Conservation (phyloP, 2,888 invertebrate genomes). For the Eupithecia inturbata region DNA sequence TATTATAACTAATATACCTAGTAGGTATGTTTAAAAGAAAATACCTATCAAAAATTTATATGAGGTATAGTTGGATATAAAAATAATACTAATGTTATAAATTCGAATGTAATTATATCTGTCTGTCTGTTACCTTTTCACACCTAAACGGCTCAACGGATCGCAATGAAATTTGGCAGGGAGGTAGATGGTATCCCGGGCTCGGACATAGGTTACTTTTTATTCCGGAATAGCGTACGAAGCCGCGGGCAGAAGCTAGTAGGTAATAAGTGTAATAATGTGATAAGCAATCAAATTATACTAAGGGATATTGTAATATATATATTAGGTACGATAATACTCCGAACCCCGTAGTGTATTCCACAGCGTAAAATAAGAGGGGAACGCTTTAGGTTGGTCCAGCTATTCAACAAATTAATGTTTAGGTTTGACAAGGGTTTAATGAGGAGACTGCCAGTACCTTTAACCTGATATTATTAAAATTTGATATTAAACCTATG, state of each 20-base stretch:
- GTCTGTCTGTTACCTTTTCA: no score
- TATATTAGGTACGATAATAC: not conserved
- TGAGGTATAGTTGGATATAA: not conserved
- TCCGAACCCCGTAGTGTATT: not conserved
- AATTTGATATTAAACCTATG: not conserved
- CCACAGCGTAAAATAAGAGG: not conserved
- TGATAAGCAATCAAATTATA: constrained; percentile 4
- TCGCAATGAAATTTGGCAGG: no score
- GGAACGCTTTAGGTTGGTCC: not conserved
- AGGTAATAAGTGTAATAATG: constrained; percentile 2
- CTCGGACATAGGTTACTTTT: no score
- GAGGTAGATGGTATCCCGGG: no score
- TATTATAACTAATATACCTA: not conserved
- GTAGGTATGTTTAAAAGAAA: not conserved
- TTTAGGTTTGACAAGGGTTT: constrained; percentile 3
- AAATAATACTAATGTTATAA: no score
- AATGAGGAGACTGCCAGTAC: not conserved
- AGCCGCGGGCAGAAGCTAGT: no score
- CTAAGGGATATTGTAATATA: not conserved
- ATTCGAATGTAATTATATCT: no score
- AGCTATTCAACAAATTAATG: not conserved
- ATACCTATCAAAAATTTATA: not conserved
- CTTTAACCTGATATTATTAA: not conserved
- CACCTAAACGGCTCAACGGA: no score
- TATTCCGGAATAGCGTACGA: no score